phyloP scores from a whole-genome alignment of 1,140 invertebrate genomes.

The Cryptotermes secundus region DNA sequence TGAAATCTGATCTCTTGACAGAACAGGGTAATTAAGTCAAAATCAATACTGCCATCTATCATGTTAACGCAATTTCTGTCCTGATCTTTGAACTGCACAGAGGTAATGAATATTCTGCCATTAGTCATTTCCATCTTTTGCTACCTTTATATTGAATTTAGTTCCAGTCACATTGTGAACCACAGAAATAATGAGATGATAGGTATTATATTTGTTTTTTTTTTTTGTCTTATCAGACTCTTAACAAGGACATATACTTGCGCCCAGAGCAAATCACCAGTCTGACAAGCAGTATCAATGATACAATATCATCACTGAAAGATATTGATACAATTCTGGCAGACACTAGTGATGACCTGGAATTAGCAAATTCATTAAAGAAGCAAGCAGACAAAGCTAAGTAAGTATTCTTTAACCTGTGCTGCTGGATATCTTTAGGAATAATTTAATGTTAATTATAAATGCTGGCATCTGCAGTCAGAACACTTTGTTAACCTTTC shows the following conservation, averaged over 20 bases:
- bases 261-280: slow-evolving; percentile 83
- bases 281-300: slow-evolving; percentile 80
- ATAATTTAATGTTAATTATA: not conserved
- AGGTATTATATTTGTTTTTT: no score
- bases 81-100: not conserved
- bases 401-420: slow-evolving; percentile 48
- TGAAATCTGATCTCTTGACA: not conserved
- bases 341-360: slow-evolving; percentile 78
- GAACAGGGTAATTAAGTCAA: no score
- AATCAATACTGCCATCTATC: no score
- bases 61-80: no score
- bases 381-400: slow-evolving; percentile 73
- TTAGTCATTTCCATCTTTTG: no score
- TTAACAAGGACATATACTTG: slow-evolving; percentile 66
- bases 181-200: no score
- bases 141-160: not conserved
- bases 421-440: not conserved
- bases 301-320: slow-evolving; percentile 80
- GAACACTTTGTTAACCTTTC: not conserved
- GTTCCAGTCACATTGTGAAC: not conserved
- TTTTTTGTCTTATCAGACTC: slow-evolving; percentile 44
- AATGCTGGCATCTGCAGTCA: not conserved
- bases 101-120: not conserved
- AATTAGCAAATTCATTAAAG: slow-evolving; percentile 72
- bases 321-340: slow-evolving; percentile 87